Conservation (phyloP, 2,113 vertebrate genomes). For the Chaetorhynchus papuensis region DNA sequence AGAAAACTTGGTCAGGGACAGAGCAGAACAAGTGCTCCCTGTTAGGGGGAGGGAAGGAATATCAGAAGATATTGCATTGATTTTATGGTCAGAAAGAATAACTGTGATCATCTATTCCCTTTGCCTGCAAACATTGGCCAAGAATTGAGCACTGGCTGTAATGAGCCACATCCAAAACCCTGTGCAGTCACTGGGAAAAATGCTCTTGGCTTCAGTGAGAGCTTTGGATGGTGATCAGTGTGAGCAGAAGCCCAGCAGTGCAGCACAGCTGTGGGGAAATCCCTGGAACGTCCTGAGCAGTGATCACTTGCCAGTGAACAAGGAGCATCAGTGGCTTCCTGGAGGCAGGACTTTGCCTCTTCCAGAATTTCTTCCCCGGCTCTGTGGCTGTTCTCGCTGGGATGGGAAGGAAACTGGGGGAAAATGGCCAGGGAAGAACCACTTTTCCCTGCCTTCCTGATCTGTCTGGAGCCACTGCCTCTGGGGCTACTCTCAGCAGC, state of each 20-base stretch:
- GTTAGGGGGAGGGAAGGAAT: not conserved
- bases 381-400: not conserved
- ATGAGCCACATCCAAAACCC: not conserved
- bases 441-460: not conserved
- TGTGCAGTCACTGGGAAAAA: not conserved
- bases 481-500: not conserved
- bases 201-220: not conserved
- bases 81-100: constrained; percentile 28
- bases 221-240: not conserved
- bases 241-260: constrained; percentile 19
- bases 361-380: not conserved
- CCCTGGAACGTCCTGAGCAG: not conserved
- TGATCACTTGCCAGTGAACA: not conserved
- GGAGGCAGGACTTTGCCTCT: not conserved
- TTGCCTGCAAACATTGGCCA: not conserved
- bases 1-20: not conserved
- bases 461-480: not conserved
- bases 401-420: not conserved
- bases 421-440: not conserved
- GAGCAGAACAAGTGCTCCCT: not conserved
- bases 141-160: not conserved
- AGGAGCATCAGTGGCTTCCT: not conserved
- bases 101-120: constrained; percentile 11
- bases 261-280: constrained; percentile 30
- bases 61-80: not conserved